Evolutionary conservation across 2,797 vertebrate species (phyloP).

Genomic region (Taeniopygia guttata): DNA sequence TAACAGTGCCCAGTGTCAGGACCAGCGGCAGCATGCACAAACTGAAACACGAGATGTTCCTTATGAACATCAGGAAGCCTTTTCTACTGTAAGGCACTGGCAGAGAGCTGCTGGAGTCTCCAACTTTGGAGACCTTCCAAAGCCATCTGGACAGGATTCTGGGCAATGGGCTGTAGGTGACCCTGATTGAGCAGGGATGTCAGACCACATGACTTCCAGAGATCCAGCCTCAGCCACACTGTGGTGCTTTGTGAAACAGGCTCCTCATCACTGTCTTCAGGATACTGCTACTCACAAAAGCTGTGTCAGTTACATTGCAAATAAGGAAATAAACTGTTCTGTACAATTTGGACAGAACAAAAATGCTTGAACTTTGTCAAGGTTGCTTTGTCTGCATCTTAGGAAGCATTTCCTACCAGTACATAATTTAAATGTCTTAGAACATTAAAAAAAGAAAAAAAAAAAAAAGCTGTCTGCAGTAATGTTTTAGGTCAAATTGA

Average conservation of each 20-base stretch:
- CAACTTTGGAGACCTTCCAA: background rate
- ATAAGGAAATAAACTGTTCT: background rate
- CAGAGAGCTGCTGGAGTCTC: background rate
- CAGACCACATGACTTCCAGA: background rate
- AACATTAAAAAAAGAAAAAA: background rate
- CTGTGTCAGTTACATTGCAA: background rate
- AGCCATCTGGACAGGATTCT: background rate
- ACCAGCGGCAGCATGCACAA: background rate
- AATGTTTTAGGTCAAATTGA: background rate
- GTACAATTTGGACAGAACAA: background rate
- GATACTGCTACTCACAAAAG: background rate
- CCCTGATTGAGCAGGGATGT: background rate
- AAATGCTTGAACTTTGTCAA: background rate
- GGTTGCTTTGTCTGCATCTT: background rate
- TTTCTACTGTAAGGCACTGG: background rate
- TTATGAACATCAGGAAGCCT: background rate
- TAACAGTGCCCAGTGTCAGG: background rate
- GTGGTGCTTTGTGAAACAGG: background rate
- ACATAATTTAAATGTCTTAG: background rate
- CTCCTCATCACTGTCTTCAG: background rate
- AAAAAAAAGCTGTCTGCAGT: background rate
- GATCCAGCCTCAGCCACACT: background rate
- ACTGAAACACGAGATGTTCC: background rate
- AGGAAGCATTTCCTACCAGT: background rate
- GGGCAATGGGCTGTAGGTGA: background rate